Base-by-base conservation (phyloP, 2,113 vertebrate species). In the Semicossyphus pulcher region DNA sequence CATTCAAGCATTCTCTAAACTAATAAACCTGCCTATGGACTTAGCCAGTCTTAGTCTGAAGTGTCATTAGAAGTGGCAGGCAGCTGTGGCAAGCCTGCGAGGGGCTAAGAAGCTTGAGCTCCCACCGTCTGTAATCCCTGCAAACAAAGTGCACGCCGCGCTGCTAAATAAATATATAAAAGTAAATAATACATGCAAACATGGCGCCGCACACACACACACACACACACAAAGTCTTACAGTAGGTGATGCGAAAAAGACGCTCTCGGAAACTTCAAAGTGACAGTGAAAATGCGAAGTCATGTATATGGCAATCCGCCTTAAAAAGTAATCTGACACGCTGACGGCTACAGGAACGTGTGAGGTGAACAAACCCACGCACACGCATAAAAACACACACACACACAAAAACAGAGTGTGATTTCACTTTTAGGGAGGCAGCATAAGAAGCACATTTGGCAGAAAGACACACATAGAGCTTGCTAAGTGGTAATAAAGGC, bases 11-110 rank as follows among this genome's bases (percentile, higher is more conserved):
- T 88, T 82, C 81, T 88, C 68, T 81, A 81, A 89, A 87, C 86
- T 86, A 89, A 90, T 89, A 87, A 87, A 92, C 80, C 86, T 86
- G 85, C 84, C 81, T 79, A 60, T 86, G 84, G 87, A 83, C 80
- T 88, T 84, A 87, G 73, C 73, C 84, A 44, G 78, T 88, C 86
- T 86, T 86, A 89, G 84, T 81, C 68, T 88, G 83, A 81, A 89
- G 87, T 87, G 88, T 81, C 90, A 90, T 90, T 91, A 91, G 87
- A 87, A 84, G 84, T 86, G 90, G 80, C 87, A 90, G 87, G 84
- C 84, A 84, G 88, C 87, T 87, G 82, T 86, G 78, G 87, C 85
- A 77, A 44, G 86, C 74, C 83, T 75, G 78, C 52, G 75, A 84
- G 83, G 73, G 83, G 68, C 83, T 90, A 83, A 90, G 87, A 88